Evolutionary conservation across 2,888 invertebrate species (phyloP), one percentile per base, ranked within the genome.

Genomic region (Polia nebulosa): DNA sequence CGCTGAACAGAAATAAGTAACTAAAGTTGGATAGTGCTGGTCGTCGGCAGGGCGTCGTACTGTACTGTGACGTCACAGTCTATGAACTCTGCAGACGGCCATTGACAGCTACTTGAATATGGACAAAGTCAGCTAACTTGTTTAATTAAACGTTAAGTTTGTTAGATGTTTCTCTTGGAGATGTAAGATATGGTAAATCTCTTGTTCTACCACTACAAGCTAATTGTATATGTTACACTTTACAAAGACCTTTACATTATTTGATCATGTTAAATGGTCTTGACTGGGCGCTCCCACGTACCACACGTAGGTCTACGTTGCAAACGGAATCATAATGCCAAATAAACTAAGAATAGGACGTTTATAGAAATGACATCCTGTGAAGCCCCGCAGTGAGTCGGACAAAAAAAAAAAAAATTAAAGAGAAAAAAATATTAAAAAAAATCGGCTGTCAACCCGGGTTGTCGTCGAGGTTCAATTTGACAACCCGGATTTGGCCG

Each of bases 11-110:
- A 34, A 34, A 2, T 52, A 13, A 9, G n/a, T 15, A 39, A 36
- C 17, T 7, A 11, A 34, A 25, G 9, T 27, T n/a, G 9, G 9
- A 22, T 34, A 34, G 20, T 3, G n/a, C 13, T 49, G 8, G 27
- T 55, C n/a, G n/a, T 27, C 3, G 9, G 17, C 6, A 3, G 22
- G 4, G 17, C 9, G 15, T n/a, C 20, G 20, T 9, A 39, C 39
- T 44, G 25, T 53, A 9, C 7, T 25, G 47, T 58, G 52, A 73
- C 57, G 41, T 73, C 51, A 47, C n/a, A 57, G 39, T 44, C 34
- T 41, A 44, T 15, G 17, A 68, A 55, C 47, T 61, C 45, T 8
- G 25, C 41, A 67, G 52, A 57, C 52, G 36, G 22, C 34, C 32
- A 53, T 53, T 53, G 53, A n/a, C 47, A 49, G 52, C 13, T 47